Percentiles rank a stretch among this genome's conserved stretches.
Evolutionary conservation across 1,140 invertebrate species (phyloP).

Genomic region (Phortica variegata): DNA sequence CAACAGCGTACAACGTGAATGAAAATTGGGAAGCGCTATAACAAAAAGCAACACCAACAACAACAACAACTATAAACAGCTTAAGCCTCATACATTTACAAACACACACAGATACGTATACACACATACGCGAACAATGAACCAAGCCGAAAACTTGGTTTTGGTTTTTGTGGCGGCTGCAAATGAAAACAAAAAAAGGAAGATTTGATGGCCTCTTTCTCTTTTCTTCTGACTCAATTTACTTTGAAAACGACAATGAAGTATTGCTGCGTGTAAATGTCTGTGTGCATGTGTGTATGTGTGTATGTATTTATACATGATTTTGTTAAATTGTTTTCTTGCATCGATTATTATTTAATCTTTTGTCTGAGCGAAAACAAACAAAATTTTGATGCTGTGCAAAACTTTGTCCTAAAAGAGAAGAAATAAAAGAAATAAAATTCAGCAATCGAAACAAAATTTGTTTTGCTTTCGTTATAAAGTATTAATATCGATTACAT

Average conservation of each 20-base stretch:
- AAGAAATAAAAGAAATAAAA: too few relatives aligned
- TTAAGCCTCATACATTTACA: constrained; percentile 29
- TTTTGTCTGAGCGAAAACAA: constrained; percentile 24
- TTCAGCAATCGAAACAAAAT: too few relatives aligned
- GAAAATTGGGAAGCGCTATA: constrained; percentile 10
- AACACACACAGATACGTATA: constrained; percentile 8
- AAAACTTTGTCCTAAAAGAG: too few relatives aligned
- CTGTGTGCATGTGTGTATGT: not conserved
- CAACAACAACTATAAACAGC: constrained; percentile 34
- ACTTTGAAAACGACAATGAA: too few relatives aligned
- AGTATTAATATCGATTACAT: too few relatives aligned
- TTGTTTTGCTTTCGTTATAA: too few relatives aligned
- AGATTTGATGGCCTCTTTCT: too few relatives aligned
- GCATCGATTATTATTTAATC: constrained; percentile 41
- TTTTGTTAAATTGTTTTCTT: too few relatives aligned
- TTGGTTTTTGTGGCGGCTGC: constrained; percentile 1
- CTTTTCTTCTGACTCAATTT: too few relatives aligned
- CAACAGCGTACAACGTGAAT: too few relatives aligned
- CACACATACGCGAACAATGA: constrained; percentile 1
- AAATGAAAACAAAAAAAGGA: constrained; percentile 9
- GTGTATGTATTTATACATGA: too few relatives aligned
- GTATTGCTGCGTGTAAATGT: not conserved
- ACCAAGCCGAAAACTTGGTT: constrained; percentile 8
- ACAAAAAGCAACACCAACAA: constrained; percentile 2
- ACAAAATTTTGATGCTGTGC: too few relatives aligned